Base-by-base conservation (phyloP, 1,140 invertebrate genomes). In the Samia ricini region DNA sequence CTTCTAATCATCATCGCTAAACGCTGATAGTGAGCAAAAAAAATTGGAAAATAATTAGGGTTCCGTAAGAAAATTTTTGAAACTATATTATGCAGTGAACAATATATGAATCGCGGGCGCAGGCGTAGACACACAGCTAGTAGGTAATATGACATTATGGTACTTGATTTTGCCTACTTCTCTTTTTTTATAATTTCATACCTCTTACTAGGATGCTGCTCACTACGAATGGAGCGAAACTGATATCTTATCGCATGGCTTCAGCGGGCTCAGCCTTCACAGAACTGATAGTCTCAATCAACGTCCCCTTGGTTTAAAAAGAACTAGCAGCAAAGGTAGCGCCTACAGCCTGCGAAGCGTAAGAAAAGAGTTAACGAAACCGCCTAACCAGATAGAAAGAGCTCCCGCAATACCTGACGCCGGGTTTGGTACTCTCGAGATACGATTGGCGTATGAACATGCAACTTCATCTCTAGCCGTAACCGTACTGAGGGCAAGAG, bases 381-480 rank as follows among this genome's bases (percentile, higher is more conserved):
- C 79, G 0, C 56, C 23, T 3, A 73, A 64, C 0, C 81, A 81
- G 56, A 65, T 75, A 10, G 83, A 89, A 57, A 75, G 81, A 71
- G 71, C 83, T 0, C 77, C 85, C 2, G 76, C 77, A 23, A 89
- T 88, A 49, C 85, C 85, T 4, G 85, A 89, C 20, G 77, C 91
- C 0, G 85, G 91, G 1, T 90, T 93, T 26, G 94, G 94, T 0
- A 94, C 92, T 56, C 85, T 97, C 48, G 95, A 97, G 81, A 92
- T 97, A 49, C 94, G 95, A 18, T 81, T 97, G 36, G 92, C 94
- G n/a, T 97, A 96, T 86, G 95, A 97, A 69, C 94, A 94, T 63
- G 88, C 91, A 10, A 94, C 93, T 48, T 94, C 95, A 65, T 95
- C 94, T 15, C 90, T 98, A 12, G 95, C 97, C 69, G 96, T 96